Evolutionary conservation across 2,888 invertebrate genomes (phyloP).

Genomic region (Nesidiocoris tenuis): DNA sequence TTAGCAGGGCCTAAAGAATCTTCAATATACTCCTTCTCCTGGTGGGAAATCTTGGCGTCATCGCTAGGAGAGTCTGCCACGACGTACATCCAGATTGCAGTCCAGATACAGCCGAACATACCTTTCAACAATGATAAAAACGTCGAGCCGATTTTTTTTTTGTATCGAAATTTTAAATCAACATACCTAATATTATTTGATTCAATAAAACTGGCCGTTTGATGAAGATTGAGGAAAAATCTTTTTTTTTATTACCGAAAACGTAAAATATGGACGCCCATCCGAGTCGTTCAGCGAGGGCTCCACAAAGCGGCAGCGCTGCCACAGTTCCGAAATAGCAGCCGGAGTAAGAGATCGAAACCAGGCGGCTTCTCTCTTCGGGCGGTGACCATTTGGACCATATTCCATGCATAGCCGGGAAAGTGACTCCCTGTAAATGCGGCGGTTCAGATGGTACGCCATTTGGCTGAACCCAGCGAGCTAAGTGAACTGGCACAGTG

Average conservation of each 20-base stretch:
- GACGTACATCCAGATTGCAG: constrained; percentile 66
- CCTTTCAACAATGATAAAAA: constrained; percentile 60
- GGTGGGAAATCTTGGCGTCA: constrained; percentile 70
- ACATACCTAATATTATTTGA: too few species aligned
- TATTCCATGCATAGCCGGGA: constrained; percentile 55
- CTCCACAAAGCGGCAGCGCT: constrained; percentile 54
- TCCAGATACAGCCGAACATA: constrained; percentile 70
- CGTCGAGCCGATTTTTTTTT: too few species aligned
- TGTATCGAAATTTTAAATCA: too few species aligned
- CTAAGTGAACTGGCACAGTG: too few species aligned
- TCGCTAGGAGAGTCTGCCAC: constrained; percentile 73
- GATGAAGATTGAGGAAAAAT: neutral
- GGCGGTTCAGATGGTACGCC: too few species aligned
- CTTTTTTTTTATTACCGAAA: constrained; percentile 54
- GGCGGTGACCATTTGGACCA: constrained; percentile 56
- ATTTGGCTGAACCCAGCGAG: too few species aligned
- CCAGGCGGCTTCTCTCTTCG: constrained; percentile 54
- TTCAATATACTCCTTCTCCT: constrained; percentile 74
- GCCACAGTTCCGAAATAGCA: constrained; percentile 56
- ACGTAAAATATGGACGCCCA: constrained; percentile 55
- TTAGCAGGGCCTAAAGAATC: constrained; percentile 55
- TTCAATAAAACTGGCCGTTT: too few species aligned
- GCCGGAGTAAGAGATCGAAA: constrained; percentile 55
- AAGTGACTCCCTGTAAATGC: constrained; percentile 54
- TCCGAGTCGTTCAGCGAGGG: constrained; percentile 54